Base-by-base conservation (phyloP, 1,140 invertebrate species). In the Drosophila dunni region DNA sequence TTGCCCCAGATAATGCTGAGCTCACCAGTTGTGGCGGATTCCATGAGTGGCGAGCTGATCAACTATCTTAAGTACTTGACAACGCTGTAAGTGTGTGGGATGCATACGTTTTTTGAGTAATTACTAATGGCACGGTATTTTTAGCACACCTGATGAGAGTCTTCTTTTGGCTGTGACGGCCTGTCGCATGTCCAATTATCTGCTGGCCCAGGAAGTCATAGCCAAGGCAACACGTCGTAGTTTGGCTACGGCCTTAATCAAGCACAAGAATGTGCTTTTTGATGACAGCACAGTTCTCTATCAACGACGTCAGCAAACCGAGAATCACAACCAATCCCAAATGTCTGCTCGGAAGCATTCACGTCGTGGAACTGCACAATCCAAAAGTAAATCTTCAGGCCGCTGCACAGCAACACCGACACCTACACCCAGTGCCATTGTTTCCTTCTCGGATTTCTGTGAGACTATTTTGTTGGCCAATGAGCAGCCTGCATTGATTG, bases 111-210 rank as follows among this genome's bases (percentile, higher is more conserved):
- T 29, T 5, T 5, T 0, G 24, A n/a, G 34, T 17, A 10, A 0
- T 10, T 29, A 20, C 2, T 42, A 11, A 36, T 58, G 11, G 3
- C 2, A 44, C n/a, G 13, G 6, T 62, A 40, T 7, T 6, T 13
- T 24, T 24, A 91, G 91, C 0, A 78, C 78, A n/a, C 78, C 88
- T 3, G 90, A 92, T 57, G 91, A 92, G 57, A 78, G 78, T 20
- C 61, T 92, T 0, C 42, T 92, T 24, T 72, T 92, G 15, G 91
- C 88, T 33, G 90, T 92, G 6, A 90, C 84, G 0, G 91, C 91
- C 5, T 91, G 88, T 42, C 90, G 91, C 40, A 91, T 91, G 90
- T 92, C 91, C 0, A 92, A 92, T 38, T 92, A 91, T 72, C 46
- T 91, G 45, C 70, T 92, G 36, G 88, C 91, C 38, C 83, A 91